Conservation (phyloP, 2,113 vertebrate species). For the Hippoglossus stenolepis region DNA sequence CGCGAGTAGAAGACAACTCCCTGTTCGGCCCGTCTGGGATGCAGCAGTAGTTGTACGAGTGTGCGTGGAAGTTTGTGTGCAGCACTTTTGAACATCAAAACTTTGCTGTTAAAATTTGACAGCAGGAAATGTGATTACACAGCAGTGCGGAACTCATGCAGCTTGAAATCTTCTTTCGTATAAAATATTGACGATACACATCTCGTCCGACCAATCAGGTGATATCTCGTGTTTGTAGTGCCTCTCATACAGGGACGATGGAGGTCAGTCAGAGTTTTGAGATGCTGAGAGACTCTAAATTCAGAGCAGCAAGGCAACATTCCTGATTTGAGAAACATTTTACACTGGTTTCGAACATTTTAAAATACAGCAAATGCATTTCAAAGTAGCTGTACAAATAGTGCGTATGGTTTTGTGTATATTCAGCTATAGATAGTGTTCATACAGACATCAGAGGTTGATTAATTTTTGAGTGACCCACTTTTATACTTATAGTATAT, state of each 20-base stretch:
- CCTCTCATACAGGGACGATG: neutral
- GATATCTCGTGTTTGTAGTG: neutral
- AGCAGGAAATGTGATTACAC: neutral
- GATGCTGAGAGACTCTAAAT: neutral
- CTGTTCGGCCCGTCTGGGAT: slow-evolving; percentile 27
- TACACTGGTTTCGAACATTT: no score
- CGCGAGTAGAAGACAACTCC: slow-evolving; percentile 51
- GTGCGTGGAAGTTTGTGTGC: neutral
- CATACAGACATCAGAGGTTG: no score
- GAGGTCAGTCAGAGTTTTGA: neutral
- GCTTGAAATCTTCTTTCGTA: neutral
- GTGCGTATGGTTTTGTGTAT: no score
- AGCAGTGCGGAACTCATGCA: slow-evolving; percentile 4
- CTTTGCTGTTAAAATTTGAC: neutral
- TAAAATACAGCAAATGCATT: no score
- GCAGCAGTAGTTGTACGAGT: neutral
- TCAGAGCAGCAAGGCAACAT: neutral
- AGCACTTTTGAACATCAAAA: neutral
- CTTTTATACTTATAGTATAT: no score
- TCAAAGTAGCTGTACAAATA: no score
- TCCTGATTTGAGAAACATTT: neutral
- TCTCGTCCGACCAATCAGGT: neutral
- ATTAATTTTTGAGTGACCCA: no score
- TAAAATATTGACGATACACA: neutral
- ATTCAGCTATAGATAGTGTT: no score